Evolutionary conservation across 2,888 invertebrate species (phyloP).

Genomic region (Danaus chrysippus): DNA sequence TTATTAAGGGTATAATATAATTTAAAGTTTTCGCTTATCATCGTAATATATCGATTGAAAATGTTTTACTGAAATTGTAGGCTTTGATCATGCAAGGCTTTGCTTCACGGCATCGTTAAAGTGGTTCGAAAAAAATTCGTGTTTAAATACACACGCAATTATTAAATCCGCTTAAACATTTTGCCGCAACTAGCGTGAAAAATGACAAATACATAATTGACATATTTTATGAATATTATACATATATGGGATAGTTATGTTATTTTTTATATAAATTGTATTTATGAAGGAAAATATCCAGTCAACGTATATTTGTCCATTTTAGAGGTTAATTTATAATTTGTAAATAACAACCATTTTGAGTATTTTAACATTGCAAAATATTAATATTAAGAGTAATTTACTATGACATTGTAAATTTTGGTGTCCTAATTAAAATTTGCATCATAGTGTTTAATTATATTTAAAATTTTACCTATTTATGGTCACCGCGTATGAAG

Average conservation of each 20-base stretch:
- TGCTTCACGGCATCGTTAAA: conserved; percentile 28
- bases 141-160: conserved; percentile 32
- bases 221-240: not conserved
- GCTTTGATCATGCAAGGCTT: conserved; percentile 31
- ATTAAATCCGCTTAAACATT: conserved; percentile 29
- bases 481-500: too few relatives aligned
- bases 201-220: conserved; percentile 14
- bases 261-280: not conserved
- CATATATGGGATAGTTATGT: not conserved
- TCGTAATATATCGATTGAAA: conserved; percentile 30
- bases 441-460: too few relatives aligned
- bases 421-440: too few relatives aligned
- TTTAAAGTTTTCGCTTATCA: conserved; percentile 19
- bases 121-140: conserved; percentile 28
- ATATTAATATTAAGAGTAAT: too few relatives aligned
- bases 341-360: too few relatives aligned
- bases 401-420: too few relatives aligned
- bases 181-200: conserved; percentile 27
- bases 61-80: conserved; percentile 31
- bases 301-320: too few relatives aligned
- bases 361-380: too few relatives aligned
- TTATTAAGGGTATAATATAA: conserved; percentile 6
- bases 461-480: too few relatives aligned
- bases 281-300: too few relatives aligned
- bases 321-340: too few relatives aligned